Evolutionary conservation across 2,888 invertebrate species (phyloP).

Genomic region (Chirona hameri): DNA sequence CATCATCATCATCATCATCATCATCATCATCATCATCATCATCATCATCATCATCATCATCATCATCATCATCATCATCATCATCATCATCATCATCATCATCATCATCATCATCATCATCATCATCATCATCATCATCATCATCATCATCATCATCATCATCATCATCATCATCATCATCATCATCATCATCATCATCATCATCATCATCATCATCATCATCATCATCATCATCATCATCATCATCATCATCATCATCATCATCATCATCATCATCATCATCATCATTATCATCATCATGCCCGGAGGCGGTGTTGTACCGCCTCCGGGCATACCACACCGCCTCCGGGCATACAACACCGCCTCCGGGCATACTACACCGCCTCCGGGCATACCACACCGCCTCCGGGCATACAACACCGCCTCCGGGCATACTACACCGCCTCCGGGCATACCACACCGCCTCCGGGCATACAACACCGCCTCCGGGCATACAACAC

Average conservation of each 20-base stretch:
- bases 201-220: slow-evolving; percentile 22
- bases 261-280: slow-evolving; percentile 22
- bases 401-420: too few species aligned
- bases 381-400: too few species aligned
- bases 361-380: too few species aligned
- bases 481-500: too few species aligned
- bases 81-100: slow-evolving; percentile 22
- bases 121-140: too few species aligned
- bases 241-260: slow-evolving; percentile 22
- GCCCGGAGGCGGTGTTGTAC: too few species aligned
- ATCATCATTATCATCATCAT: too few species aligned
- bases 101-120: slow-evolving; percentile 22
- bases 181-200: slow-evolving; percentile 22
- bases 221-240: slow-evolving; percentile 22
- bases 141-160: slow-evolving; percentile 22
- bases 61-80: slow-evolving; percentile 22
- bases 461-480: too few species aligned
- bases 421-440: too few species aligned
- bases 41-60: slow-evolving; percentile 22
- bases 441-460: too few species aligned
- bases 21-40: slow-evolving; percentile 22
- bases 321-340: too few species aligned
- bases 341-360: too few species aligned
- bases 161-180: slow-evolving; percentile 22
- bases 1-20: slow-evolving; percentile 22